Base-by-base conservation (phyloP, 2,797 vertebrate genomes). In the Yasuhikotakia modesta region DNA sequence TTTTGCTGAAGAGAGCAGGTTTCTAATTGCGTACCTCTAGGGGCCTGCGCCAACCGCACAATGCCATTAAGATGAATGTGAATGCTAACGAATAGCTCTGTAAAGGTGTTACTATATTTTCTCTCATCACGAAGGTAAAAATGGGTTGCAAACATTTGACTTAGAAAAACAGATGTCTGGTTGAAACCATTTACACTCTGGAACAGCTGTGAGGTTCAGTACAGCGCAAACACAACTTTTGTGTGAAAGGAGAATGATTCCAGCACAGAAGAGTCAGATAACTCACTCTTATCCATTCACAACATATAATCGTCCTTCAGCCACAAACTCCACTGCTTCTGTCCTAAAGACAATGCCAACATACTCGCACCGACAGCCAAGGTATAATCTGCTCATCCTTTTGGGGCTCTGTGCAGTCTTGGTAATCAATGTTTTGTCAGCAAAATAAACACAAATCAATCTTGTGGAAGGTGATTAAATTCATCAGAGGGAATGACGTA, bases 361-460 rank as follows among this genome's bases (percentile, higher is more conserved):
- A 4, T 76, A 30, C 11, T 17, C 48, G 0, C 12, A n/a, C 53
- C 30, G 65, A 19, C 65, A 32, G 64, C 74, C 65, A 76, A 70
- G 17, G 66, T 70, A 50, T 30, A 70, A 19, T 53, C 57, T 61
- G 27, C 45, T 61, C 27, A 63, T 19, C 19, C 75, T 63, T 63
- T 70, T 43, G 27, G n/a, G 64, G 52, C 45, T 63, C 0, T 0
- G 7, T 50, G 60, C 50, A 46, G 52, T 50, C 17, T 19, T 32
- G 10, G 58, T 78, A 82, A 66, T 80, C 63, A 76, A 70, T 75
- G 67, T 73, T 78, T 82, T 77, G 50, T 81, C 70, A 76, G 72
- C 75, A 79, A 82, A 81, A 78, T 83, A 82, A 78, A 78, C 73
- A 81, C 78, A 81, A 64, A 78, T 83, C 80, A 70, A 71, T 78